Evolutionary conservation across 2,797 vertebrate genomes (phyloP).

Genomic region (Oryzias dopingdopingensis): DNA sequence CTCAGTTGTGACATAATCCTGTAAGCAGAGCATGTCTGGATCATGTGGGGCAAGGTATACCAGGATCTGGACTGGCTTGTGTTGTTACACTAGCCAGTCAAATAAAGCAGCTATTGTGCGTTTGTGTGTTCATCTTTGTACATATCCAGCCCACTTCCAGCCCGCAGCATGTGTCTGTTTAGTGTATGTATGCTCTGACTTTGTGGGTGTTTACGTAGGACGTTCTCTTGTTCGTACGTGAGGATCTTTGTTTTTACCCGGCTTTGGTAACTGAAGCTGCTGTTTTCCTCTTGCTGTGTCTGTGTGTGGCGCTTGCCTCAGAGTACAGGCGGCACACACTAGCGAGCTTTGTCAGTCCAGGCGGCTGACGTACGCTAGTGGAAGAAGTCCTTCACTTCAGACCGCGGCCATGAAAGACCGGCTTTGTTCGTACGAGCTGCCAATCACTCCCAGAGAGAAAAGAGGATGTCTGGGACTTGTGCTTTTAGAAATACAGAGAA

Average conservation of each 20-base stretch:
- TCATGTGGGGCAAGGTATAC: constrained; percentile 74
- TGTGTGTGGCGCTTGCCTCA: constrained; percentile 56
- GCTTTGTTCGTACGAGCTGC: constrained; percentile 54
- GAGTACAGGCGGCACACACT: constrained; percentile 55
- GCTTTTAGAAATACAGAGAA: constrained; percentile 35
- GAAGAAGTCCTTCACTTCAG: constrained; percentile 51
- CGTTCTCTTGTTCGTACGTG: constrained; percentile 4
- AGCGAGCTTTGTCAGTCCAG: constrained; percentile 56
- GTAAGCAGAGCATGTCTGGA: constrained; percentile 74
- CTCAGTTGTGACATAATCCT: constrained; percentile 68
- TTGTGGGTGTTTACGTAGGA: background rate
- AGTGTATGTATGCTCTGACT: background rate
- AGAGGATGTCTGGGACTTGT: constrained; percentile 44
- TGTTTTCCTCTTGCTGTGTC: constrained; percentile 68
- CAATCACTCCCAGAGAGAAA: constrained; percentile 44
- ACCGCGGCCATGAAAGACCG: constrained; percentile 49
- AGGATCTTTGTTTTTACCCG: constrained; percentile 43
- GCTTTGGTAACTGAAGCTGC: constrained; percentile 61
- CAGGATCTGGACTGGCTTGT: constrained; percentile 69
- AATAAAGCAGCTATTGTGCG: constrained; percentile 86
- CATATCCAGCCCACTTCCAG: constrained; percentile 5
- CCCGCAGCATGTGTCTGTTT: constrained; percentile 1
- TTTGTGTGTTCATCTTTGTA: constrained; percentile 43
- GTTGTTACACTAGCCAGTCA: constrained; percentile 79
- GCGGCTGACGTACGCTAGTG: constrained; percentile 49